These are phyloP conservation scores for Apamea crenata DNA, from an alignment of 2,888 invertebrate genomes.

Conservation along the genomic window DNA sequence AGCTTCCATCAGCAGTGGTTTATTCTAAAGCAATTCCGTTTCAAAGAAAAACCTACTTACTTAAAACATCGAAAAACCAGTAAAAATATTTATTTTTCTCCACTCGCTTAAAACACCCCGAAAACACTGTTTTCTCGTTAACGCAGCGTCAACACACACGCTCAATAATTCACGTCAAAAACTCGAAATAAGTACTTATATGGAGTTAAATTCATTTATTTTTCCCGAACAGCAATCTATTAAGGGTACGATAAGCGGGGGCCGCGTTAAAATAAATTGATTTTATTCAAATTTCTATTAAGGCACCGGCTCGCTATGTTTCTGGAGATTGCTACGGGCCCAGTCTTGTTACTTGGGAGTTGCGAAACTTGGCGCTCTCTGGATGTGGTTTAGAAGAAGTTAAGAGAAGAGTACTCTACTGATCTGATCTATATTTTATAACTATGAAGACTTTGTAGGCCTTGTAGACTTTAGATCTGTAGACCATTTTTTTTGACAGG, in stretches of 20 bases:
- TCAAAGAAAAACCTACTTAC: neutral
- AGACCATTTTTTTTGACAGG: no score
- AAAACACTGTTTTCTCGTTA: slow-evolving; percentile 45
- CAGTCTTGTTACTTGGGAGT: slow-evolving; percentile 68
- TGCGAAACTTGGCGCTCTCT: slow-evolving; percentile 46
- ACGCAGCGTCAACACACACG: slow-evolving; percentile 46
- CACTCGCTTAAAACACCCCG: neutral
- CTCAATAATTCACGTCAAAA: slow-evolving; percentile 55
- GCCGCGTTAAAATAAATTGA: slow-evolving; percentile 88
- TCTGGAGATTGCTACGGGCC: slow-evolving; percentile 84
- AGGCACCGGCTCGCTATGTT: slow-evolving; percentile 83
- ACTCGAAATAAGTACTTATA: slow-evolving; percentile 58
- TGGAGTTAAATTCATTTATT: slow-evolving; percentile 79
- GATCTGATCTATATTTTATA: no score
- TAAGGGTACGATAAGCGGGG: slow-evolving; percentile 86
- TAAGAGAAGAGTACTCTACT: no score
- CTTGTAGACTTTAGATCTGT: no score
- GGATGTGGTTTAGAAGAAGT: slow-evolving; percentile 67
- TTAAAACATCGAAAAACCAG: neutral
- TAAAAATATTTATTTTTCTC: neutral
- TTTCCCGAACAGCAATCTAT: slow-evolving; percentile 84
- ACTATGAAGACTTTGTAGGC: no score
- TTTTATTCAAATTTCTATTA: slow-evolving; percentile 90
- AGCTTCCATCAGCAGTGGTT: neutral
- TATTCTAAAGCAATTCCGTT: neutral